phyloP scores from a whole-genome alignment of 2,113 vertebrate genomes.

The Hystrix cristata region DNA sequence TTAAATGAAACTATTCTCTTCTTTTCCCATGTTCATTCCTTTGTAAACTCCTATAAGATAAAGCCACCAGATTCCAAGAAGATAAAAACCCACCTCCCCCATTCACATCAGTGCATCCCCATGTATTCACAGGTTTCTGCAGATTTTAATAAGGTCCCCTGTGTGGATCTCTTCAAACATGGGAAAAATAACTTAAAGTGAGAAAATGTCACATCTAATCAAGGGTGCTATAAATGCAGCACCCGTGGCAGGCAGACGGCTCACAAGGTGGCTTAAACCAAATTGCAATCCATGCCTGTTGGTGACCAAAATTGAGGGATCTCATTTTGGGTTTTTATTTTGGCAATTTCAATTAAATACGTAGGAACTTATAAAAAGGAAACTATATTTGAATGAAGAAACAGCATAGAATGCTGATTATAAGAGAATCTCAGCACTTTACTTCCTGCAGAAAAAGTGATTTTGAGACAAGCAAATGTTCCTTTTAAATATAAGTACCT shows the following conservation, averaged over 20 bases:
- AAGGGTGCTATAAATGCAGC: slow-evolving; percentile 72
- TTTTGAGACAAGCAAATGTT: neutral
- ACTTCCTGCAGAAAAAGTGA: slow-evolving; percentile 5
- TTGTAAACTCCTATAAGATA: slow-evolving; percentile 42
- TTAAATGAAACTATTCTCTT: slow-evolving; percentile 24
- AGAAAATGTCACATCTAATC: slow-evolving; percentile 86
- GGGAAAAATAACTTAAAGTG: slow-evolving; percentile 81
- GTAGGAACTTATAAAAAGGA: neutral
- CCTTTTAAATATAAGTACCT: slow-evolving; percentile 27
- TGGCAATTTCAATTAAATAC: neutral
- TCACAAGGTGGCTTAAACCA: slow-evolving; percentile 64
- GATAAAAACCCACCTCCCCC: slow-evolving; percentile 71
- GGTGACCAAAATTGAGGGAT: slow-evolving; percentile 46
- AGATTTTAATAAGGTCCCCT: slow-evolving; percentile 80
- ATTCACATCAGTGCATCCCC: slow-evolving; percentile 72
- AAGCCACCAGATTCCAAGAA: slow-evolving; percentile 72
- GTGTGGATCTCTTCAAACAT: slow-evolving; percentile 79
- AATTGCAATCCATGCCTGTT: slow-evolving; percentile 55
- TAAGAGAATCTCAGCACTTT: neutral
- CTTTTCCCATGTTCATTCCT: neutral
- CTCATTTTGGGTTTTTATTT: slow-evolving; percentile 29
- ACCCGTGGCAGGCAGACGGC: neutral
- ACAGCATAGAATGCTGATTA: neutral
- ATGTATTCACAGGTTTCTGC: slow-evolving; percentile 72
- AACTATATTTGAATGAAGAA: slow-evolving; percentile 33